Conservation (phyloP, 2,113 vertebrate species). For the Actenoides lindsayi region DNA sequence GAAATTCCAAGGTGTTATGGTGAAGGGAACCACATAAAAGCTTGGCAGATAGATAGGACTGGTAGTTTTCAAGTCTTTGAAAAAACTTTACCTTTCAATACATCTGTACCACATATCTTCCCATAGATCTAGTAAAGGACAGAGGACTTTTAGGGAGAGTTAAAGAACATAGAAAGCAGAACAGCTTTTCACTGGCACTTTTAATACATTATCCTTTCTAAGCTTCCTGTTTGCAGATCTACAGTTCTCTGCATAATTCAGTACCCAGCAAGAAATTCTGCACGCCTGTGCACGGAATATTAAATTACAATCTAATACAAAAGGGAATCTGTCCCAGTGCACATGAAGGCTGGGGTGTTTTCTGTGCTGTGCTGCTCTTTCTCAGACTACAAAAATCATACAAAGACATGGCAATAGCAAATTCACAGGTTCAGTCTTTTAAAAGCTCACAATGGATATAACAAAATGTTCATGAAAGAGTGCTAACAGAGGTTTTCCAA, state of each 20-base stretch:
- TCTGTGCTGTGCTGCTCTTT: constrained; percentile 31
- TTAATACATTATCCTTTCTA: constrained; percentile 50
- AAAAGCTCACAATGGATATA: constrained; percentile 54
- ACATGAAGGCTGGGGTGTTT: not conserved
- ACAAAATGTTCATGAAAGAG: constrained; percentile 57
- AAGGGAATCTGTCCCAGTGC: not conserved
- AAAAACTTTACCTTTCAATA: constrained; percentile 47
- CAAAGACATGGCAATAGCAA: constrained; percentile 51
- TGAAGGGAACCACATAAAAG: constrained; percentile 31
- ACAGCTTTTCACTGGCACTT: constrained; percentile 18
- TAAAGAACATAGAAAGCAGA: constrained; percentile 46
- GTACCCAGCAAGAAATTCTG: constrained; percentile 63
- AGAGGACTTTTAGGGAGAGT: constrained; percentile 23
- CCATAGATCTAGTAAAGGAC: constrained; percentile 31
- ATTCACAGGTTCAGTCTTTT: constrained; percentile 50
- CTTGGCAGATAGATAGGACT: not conserved
- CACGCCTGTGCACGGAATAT: constrained; percentile 56
- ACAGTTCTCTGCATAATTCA: constrained; percentile 60
- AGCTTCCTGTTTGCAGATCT: constrained; percentile 63
- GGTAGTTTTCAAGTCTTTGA: constrained; percentile 36
- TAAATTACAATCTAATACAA: constrained; percentile 49
- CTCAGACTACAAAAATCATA: constrained; percentile 25
- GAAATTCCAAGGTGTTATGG: constrained; percentile 35
- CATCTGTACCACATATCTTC: constrained; percentile 27
- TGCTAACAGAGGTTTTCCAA: constrained; percentile 47